These are phyloP conservation scores for Lordiphosa fenestrarum DNA, from an alignment of 2,888 invertebrate species.

Conservation along the genomic window DNA sequence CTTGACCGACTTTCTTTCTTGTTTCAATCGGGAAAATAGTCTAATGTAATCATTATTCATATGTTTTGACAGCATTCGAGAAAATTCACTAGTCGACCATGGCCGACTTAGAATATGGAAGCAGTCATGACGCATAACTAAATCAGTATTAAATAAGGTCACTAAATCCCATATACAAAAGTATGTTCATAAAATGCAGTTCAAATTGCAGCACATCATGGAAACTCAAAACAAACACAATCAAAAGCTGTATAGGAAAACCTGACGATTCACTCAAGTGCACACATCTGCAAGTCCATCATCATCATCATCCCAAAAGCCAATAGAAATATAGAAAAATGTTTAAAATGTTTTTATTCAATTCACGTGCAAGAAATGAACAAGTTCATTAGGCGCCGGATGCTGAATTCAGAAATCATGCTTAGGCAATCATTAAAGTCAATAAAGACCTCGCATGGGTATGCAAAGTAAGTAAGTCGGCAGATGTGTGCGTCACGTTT, in stretches of 20 bases:
- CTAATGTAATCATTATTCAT: too few relatives aligned
- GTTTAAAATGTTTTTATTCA: conserved; percentile 40
- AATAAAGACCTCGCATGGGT: conserved; percentile 48
- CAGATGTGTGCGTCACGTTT: conserved; percentile 4
- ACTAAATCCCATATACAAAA: too few relatives aligned
- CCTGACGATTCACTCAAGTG: conserved; percentile 5
- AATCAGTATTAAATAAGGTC: too few relatives aligned
- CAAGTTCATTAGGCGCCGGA: conserved; percentile 64
- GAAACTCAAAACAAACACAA: background rate
- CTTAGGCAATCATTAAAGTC: conserved; percentile 41
- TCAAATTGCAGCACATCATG: too few relatives aligned
- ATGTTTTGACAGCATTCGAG: too few relatives aligned
- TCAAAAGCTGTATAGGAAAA: conserved; percentile 1
- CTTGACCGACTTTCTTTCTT: too few relatives aligned
- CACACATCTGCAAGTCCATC: conserved; percentile 4
- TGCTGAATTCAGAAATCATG: conserved; percentile 37
- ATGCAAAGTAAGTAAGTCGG: conserved; percentile 46
- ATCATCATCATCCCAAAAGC: background rate
- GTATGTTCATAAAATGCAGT: too few relatives aligned
- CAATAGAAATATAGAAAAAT: conserved; percentile 3
- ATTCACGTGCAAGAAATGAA: conserved; percentile 66
- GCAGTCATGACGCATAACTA: too few relatives aligned
- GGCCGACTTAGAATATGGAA: too few relatives aligned
- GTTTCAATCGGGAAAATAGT: too few relatives aligned
- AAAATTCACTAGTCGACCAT: too few relatives aligned